Percentiles rank a stretch among this genome's conserved stretches.
phyloP scores from a whole-genome alignment of 2,888 invertebrate genomes.

The Chaetoderma sp. region DNA sequence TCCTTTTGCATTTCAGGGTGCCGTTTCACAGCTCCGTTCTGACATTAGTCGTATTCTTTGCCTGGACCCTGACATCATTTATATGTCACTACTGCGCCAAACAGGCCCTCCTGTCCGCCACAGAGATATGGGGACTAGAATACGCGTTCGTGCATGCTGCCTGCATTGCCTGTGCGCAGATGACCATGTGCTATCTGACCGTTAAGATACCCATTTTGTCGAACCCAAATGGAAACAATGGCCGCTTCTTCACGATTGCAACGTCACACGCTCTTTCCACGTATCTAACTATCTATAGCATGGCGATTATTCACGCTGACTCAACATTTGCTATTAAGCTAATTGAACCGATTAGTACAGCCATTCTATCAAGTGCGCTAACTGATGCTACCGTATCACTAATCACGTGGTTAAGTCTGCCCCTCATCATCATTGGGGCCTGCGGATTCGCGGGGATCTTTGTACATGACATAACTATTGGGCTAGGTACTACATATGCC shows the following conservation, averaged over 20 bases:
- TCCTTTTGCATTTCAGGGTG: too few relatives aligned
- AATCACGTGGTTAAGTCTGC: constrained; percentile 27
- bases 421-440: constrained; percentile 38
- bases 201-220: not conserved
- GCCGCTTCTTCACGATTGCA: not conserved
- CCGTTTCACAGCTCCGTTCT: too few relatives aligned
- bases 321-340: constrained; percentile 45
- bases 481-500: constrained; percentile 34
- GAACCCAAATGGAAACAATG: not conserved
- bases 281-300: constrained; percentile 39
- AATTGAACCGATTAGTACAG: constrained; percentile 41
- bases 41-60: not conserved
- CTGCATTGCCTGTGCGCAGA: not conserved
- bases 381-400: constrained; percentile 18
- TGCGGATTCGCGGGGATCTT: constrained; percentile 32
- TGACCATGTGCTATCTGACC: not conserved
- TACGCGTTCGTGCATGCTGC: not conserved
- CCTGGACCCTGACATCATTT: constrained; percentile 4
- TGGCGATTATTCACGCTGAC: constrained; percentile 37
- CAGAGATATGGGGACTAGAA: not conserved
- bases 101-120: not conserved
- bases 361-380: constrained; percentile 30
- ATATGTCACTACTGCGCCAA: constrained; percentile 2
- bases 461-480: constrained; percentile 4
- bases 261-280: constrained; percentile 35